A percentile compares a stretch with the other conserved stretches of the same genome.
These are phyloP conservation scores for Oxycera nigricornis DNA, from an alignment of 2,888 invertebrate species.

Conservation along the genomic window DNA sequence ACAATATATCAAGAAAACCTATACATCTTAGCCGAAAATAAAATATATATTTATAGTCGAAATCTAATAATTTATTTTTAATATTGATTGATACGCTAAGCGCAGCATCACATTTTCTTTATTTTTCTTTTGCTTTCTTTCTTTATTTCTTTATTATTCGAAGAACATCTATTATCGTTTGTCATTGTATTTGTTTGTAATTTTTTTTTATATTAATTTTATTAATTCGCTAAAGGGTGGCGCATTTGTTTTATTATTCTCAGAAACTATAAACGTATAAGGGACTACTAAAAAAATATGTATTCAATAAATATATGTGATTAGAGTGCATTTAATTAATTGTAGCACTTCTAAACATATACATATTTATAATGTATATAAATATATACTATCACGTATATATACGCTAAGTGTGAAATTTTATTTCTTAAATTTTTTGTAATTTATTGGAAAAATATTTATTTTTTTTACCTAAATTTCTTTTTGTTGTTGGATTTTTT, in stretches of 20 bases:
- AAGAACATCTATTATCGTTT: neutral
- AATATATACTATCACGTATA: constrained; percentile 1
- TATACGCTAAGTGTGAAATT: constrained; percentile 2
- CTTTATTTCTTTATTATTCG: neutral
- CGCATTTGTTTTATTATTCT: constrained; percentile 2
- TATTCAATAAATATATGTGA: constrained; percentile 12
- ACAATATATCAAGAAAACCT: neutral
- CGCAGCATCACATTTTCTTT: constrained; percentile 31
- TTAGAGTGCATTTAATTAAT: constrained; percentile 23
- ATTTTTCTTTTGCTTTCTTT: neutral
- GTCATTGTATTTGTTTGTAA: neutral
- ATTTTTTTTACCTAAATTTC: constrained; percentile 6
- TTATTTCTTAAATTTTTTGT: neutral
- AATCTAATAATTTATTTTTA: constrained; percentile 5
- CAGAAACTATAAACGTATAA: neutral
- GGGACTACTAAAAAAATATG: constrained; percentile 11
- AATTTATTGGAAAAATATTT: constrained; percentile 30
- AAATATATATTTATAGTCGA: neutral
- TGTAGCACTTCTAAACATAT: constrained; percentile 18
- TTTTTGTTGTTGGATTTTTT: neutral
- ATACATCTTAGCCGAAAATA: constrained; percentile 3
- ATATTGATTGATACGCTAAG: constrained; percentile 31
- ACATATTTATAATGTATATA: neutral
- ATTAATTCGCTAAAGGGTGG: neutral
- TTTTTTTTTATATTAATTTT: neutral